These are phyloP conservation scores for Diachasma alloeum DNA, from an alignment of 1,140 invertebrate species.

Conservation along the genomic window DNA sequence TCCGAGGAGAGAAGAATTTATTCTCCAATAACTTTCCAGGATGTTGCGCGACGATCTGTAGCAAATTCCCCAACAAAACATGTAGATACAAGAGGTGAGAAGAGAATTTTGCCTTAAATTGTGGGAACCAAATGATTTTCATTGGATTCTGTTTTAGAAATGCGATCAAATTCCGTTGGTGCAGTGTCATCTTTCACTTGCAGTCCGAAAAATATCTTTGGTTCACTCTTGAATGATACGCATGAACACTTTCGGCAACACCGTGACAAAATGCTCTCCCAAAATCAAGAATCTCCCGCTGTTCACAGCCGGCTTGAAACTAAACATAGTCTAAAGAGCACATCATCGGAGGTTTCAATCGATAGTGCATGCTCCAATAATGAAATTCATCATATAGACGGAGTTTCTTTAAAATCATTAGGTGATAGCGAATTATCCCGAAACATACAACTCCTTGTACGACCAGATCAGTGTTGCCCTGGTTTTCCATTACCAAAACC, in stretches of 20 bases:
- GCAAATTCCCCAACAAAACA: slow-evolving; percentile 75
- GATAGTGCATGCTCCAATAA: slow-evolving; percentile 22
- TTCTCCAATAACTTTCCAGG: slow-evolving; percentile 85
- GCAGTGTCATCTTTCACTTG: slow-evolving; percentile 60
- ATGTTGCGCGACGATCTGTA: slow-evolving; percentile 78
- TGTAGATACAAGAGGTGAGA: slow-evolving; percentile 53
- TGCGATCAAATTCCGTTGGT: slow-evolving; percentile 70
- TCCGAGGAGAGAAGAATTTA: slow-evolving; percentile 74
- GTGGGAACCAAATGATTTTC: too few species aligned
- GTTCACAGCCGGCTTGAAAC: slow-evolving; percentile 41
- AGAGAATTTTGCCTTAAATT: too few species aligned
- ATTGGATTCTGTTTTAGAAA: slow-evolving; percentile 56
- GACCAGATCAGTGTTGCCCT: slow-evolving; percentile 59
- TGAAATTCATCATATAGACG: not conserved
- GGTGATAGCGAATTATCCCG: slow-evolving; percentile 37
- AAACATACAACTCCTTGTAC: slow-evolving; percentile 46
- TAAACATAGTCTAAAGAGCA: slow-evolving; percentile 27
- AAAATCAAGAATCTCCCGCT: slow-evolving; percentile 34
- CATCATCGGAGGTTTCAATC: slow-evolving; percentile 33
- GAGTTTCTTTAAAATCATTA: slow-evolving; percentile 13
- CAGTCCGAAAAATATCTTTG: slow-evolving; percentile 64
- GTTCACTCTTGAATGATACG: slow-evolving; percentile 66
- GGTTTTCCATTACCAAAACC: slow-evolving; percentile 58
- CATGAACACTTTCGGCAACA: slow-evolving; percentile 69
- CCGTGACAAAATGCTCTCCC: slow-evolving; percentile 49